Base-by-base conservation (phyloP, 2,797 vertebrate species). In the Lagocephalus sceleratus region DNA sequence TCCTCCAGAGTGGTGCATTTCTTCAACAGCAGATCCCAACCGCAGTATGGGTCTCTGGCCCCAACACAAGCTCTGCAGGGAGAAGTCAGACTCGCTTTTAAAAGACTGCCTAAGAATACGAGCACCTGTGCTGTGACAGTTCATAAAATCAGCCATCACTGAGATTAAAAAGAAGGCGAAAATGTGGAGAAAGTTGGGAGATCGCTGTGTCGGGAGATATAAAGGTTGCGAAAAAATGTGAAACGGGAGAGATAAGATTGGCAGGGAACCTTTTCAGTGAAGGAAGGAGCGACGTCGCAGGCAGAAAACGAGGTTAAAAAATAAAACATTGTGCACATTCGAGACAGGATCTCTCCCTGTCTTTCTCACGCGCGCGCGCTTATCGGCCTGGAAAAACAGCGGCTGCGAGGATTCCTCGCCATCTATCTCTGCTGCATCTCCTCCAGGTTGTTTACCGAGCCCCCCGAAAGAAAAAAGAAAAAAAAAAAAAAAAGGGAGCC, bases 31-130 rank as follows among this genome's bases (percentile, higher is more conserved):
- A 92, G 56, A 58, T 99, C 96, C 96, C 96, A 99, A 56, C 96
- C 96, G 47, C 96, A 99, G 49, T 99, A 99, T 0, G 96, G 96
- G 83, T 99, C 96, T 64, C 95, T 93, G 53, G 96, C 95, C 54
- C 94, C 94, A 19, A 95, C 89, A 64, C 96, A 99, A 15, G 94
- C 80, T 51, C 96, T 98, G 87, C 19, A 69, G 56, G 39, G 47
- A 58, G 25, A 51, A 19, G 51, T 7, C 6, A 17, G 23, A 7
- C 16, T 26, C 39, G 26, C 32, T 66, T 72, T 60, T 56, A 74
- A 57, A 50, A 66, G 67, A 20, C 55, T 51, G 64, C 72, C 66
- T 35, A 23, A 32, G 62, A 50, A 23, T 26, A 41, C 35, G 59
- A 65, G 69, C 39, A 20, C 22, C 19, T 22, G 55, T 26, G 38